Evolutionary conservation across 2,797 vertebrate genomes (phyloP).

Genomic region (Micrastur ruficollis): DNA sequence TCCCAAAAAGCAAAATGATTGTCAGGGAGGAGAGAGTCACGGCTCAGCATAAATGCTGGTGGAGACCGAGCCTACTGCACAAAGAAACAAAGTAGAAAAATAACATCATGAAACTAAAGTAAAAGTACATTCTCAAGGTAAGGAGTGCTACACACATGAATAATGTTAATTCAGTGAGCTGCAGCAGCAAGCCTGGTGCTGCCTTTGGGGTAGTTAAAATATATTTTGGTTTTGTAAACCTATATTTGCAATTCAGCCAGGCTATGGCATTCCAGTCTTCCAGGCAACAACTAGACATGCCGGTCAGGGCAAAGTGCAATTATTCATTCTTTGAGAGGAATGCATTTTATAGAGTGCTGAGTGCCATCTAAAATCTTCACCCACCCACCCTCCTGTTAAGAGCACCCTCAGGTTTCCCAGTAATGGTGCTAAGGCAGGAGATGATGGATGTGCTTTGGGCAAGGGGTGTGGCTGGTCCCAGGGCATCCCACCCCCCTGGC

Average conservation of each 20-base stretch:
- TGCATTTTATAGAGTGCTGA: fast-evolving
- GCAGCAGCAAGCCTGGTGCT: background rate
- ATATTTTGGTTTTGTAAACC: background rate
- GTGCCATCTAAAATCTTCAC: background rate
- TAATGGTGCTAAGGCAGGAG: background rate
- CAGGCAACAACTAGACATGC: background rate
- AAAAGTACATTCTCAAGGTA: background rate
- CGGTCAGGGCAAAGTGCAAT: background rate
- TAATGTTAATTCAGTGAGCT: background rate
- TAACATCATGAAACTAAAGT: background rate
- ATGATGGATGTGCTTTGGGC: background rate
- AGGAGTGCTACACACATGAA: background rate
- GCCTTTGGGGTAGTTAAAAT: background rate
- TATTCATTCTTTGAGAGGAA: background rate
- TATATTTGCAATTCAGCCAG: background rate
- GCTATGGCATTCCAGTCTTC: background rate
- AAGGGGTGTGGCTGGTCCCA: background rate
- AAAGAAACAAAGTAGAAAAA: background rate
- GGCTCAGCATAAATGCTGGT: background rate
- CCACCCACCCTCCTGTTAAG: background rate
- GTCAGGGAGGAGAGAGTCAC: background rate
- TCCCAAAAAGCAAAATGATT: background rate
- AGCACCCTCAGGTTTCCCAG: background rate
- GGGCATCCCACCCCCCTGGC: no score
- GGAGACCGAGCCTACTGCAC: background rate